A percentile compares a stretch with the other conserved stretches of the same genome.
These are phyloP conservation scores for Drosophila mercatorum DNA, from an alignment of 2,888 invertebrate genomes.

Conservation along the genomic window DNA sequence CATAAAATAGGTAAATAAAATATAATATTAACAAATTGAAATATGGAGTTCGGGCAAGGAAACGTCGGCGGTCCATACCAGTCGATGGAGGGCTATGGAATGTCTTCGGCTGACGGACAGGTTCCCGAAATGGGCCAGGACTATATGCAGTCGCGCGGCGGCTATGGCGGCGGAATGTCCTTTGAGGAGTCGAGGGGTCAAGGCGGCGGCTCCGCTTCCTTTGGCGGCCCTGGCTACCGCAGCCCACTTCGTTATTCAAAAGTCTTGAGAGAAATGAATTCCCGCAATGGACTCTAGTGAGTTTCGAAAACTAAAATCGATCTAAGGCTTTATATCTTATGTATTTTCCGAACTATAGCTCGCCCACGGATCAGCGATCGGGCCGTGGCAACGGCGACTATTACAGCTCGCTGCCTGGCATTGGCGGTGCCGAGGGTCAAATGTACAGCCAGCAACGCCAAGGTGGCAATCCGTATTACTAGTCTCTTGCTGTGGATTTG, in stretches of 20 bases:
- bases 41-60: slow-evolving; percentile 58
- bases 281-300: slow-evolving; percentile 67
- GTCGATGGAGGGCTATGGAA: slow-evolving; percentile 50
- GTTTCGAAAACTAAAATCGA: neutral
- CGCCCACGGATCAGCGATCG: slow-evolving; percentile 52
- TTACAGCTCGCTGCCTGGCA: slow-evolving; percentile 61
- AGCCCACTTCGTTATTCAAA: slow-evolving; percentile 64
- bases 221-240: slow-evolving; percentile 67
- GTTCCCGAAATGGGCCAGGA: slow-evolving; percentile 51
- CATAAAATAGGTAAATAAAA: neutral
- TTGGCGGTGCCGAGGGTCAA: slow-evolving; percentile 24
- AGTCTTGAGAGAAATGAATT: slow-evolving; percentile 64
- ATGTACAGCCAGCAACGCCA: slow-evolving; percentile 16
- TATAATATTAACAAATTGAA: neutral
- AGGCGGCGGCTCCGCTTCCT: slow-evolving; percentile 49
- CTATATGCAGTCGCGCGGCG: slow-evolving; percentile 33
- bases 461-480: slow-evolving; percentile 15
- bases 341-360: slow-evolving; percentile 17
- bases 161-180: slow-evolving; percentile 35
- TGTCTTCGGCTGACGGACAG: slow-evolving; percentile 51
- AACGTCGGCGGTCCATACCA: slow-evolving; percentile 42
- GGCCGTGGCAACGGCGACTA: slow-evolving; percentile 62
- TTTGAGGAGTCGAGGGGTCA: slow-evolving; percentile 55
- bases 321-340: neutral
- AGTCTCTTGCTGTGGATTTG: neutral